Percentiles rank a stretch among this genome's conserved stretches.
phyloP scores from a whole-genome alignment of 2,888 invertebrate genomes.

The Pelosia muscerda region DNA sequence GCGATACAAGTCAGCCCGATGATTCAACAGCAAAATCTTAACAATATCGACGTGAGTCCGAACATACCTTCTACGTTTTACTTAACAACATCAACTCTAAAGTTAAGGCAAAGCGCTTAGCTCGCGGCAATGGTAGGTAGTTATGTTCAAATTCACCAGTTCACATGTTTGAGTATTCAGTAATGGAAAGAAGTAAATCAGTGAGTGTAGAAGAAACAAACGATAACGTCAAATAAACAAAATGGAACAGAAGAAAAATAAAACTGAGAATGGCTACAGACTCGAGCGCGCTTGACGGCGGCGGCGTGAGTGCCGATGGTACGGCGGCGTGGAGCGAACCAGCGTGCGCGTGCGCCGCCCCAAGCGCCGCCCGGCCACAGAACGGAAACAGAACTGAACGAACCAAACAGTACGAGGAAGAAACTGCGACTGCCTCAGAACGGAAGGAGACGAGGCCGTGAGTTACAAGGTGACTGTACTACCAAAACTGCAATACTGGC shows the following conservation, averaged over 20 bases:
- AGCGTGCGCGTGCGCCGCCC: slow-evolving; percentile 26
- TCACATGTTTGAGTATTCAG: slow-evolving; percentile 48
- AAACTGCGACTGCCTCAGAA: slow-evolving; percentile 85
- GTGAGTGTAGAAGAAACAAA: slow-evolving; percentile 61
- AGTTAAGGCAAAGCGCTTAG: no score
- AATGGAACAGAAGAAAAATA: slow-evolving; percentile 48
- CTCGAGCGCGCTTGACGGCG: slow-evolving; percentile 52
- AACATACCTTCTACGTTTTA: not conserved
- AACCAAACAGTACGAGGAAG: slow-evolving; percentile 59
- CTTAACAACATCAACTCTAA: no score
- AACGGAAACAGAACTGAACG: slow-evolving; percentile 34
- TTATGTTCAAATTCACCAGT: slow-evolving; percentile 60
- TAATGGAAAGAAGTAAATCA: slow-evolving; percentile 55
- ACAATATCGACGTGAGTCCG: slow-evolving; percentile 10
- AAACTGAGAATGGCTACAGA: slow-evolving; percentile 46
- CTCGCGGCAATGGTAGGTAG: not conserved
- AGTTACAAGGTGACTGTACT: slow-evolving; percentile 92
- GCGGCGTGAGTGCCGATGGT: not conserved
- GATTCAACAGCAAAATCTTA: slow-evolving; percentile 6
- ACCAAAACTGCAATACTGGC: slow-evolving; percentile 98
- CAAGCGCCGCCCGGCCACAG: slow-evolving; percentile 40
- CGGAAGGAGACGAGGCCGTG: slow-evolving; percentile 74
- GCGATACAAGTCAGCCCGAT: not conserved
- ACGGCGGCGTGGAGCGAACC: not conserved
- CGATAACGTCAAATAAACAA: slow-evolving; percentile 44